Percentiles rank a stretch among this genome's conserved stretches.
These are phyloP conservation scores for Oryzias dopingdopingensis DNA, from an alignment of 2,797 vertebrate genomes.

Conservation along the genomic window DNA sequence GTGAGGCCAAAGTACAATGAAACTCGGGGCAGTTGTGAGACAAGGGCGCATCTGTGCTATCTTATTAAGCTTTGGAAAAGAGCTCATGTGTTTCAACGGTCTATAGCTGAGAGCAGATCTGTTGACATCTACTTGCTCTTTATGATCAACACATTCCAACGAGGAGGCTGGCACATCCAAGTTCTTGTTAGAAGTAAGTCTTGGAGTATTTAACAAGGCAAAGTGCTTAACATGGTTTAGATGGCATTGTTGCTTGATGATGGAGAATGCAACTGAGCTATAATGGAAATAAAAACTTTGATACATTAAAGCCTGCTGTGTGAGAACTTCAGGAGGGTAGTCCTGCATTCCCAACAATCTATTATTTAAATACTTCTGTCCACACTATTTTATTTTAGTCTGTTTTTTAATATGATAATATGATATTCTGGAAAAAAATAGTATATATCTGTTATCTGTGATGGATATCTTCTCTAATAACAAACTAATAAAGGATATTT, in stretches of 20 bases:
- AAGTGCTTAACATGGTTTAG: constrained; percentile 74
- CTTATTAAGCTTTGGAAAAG: constrained; percentile 79
- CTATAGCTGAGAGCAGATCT: constrained; percentile 73
- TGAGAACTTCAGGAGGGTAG: too few relatives aligned
- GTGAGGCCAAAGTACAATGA: constrained; percentile 82
- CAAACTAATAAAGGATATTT: constrained; percentile 22
- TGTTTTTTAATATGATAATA: background rate
- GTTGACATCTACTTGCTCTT: constrained; percentile 84
- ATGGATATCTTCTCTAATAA: constrained; percentile 22
- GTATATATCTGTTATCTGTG: background rate
- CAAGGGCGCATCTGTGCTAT: constrained; percentile 81
- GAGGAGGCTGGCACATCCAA: constrained; percentile 59
- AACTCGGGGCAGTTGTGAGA: constrained; percentile 70
- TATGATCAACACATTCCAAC: constrained; percentile 75
- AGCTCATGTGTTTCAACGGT: constrained; percentile 76
- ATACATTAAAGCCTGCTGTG: too few relatives aligned
- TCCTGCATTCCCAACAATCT: background rate
- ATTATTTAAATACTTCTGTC: background rate
- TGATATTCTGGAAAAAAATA: background rate
- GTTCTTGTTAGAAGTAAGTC: constrained; percentile 74
- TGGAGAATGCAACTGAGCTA: constrained; percentile 49
- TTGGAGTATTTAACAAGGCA: constrained; percentile 66
- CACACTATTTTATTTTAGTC: background rate
- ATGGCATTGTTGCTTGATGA: constrained; percentile 41
- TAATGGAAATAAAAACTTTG: constrained; percentile 36